Conservation (phyloP, 2,797 vertebrate species). For the Anas flavirostris region DNA sequence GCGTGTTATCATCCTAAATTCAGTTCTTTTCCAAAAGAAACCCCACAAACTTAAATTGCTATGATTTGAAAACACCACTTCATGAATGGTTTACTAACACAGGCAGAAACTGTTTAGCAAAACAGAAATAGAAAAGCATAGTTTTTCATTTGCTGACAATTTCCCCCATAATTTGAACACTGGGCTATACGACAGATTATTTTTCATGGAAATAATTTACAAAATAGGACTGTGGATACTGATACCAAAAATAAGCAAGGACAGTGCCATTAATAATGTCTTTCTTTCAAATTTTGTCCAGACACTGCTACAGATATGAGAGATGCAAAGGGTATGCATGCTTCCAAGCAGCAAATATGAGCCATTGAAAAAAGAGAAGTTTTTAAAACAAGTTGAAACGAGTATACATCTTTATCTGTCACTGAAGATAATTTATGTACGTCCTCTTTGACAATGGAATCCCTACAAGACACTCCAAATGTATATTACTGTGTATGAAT, state of each 20-base stretch:
- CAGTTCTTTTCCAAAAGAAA: slow-evolving; percentile 34
- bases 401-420: not conserved
- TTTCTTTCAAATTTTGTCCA: not conserved
- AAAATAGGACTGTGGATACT: not conserved
- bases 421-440: not conserved
- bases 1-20: not conserved
- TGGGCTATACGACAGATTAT: not conserved
- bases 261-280: not conserved
- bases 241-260: not conserved
- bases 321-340: not conserved
- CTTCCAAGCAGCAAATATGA: not conserved
- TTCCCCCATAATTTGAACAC: not conserved
- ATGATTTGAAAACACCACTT: slow-evolving; percentile 34
- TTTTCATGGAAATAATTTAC: not conserved
- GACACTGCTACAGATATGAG: rapidly evolving
- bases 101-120: not conserved
- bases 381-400: not conserved
- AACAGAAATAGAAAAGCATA: not conserved
- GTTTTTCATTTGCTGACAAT: not conserved
- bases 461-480: not conserved
- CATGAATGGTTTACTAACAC: slow-evolving; percentile 2
- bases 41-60: not conserved
- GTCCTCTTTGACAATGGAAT: not conserved
- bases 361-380: not conserved
- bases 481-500: not conserved